Conservation (phyloP, 2,113 vertebrate genomes). For the Herpailurus yagouaroundi region DNA sequence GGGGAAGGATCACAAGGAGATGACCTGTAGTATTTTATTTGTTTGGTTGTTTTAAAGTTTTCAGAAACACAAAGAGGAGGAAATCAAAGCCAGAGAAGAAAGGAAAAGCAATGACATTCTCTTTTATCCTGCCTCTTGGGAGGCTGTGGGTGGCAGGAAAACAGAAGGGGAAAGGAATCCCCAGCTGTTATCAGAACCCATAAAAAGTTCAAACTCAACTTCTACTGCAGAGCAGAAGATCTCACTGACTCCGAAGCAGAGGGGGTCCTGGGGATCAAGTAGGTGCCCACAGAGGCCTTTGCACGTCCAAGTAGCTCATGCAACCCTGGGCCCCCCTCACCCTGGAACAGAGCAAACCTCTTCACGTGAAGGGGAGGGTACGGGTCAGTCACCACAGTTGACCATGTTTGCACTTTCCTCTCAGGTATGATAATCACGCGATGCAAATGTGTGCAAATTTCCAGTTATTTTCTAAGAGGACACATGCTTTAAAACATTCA, state of each 20-base stretch:
- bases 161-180: slow-evolving; percentile 4
- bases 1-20: background rate
- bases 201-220: slow-evolving; percentile 26
- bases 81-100: slow-evolving; percentile 67
- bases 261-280: background rate
- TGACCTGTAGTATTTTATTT: slow-evolving; percentile 6
- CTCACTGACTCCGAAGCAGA: background rate
- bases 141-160: slow-evolving; percentile 51
- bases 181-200: slow-evolving; percentile 61
- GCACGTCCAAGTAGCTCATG: accelerated
- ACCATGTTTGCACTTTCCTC: background rate
- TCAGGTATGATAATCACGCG: background rate
- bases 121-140: slow-evolving; percentile 58
- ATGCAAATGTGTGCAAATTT: background rate
- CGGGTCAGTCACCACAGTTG: background rate
- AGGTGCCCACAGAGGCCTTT: background rate
- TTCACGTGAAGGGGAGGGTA: background rate
- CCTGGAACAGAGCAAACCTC: background rate
- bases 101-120: background rate
- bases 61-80: slow-evolving; percentile 16
- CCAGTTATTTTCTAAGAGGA: background rate
- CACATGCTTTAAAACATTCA: background rate
- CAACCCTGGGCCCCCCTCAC: background rate
- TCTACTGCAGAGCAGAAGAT: background rate
- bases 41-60: slow-evolving; percentile 59